Conservation (phyloP, 2,113 vertebrate species). For the Ageneiosus marmoratus region DNA sequence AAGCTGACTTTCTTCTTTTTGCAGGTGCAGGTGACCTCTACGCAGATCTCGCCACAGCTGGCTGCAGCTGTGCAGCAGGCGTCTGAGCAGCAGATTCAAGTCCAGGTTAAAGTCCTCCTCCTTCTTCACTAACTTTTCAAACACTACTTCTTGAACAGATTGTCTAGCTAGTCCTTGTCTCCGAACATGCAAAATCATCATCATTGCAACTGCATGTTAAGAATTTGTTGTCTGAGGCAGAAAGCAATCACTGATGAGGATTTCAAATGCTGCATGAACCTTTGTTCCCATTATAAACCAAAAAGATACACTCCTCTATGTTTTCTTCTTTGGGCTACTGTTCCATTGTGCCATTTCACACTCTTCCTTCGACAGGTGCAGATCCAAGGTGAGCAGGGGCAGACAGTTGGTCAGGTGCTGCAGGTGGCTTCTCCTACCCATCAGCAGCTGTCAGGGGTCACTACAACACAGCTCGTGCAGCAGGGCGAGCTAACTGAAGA, state of each 20-base stretch:
- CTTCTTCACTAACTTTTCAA: neutral
- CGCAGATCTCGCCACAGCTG: constrained; percentile 91
- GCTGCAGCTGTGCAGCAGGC: constrained; percentile 82
- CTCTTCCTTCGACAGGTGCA: constrained; percentile 75
- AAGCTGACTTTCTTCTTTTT: constrained; percentile 42
- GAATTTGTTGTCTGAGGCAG: neutral
- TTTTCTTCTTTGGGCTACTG: neutral
- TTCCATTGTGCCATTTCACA: neutral
- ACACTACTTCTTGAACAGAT: neutral
- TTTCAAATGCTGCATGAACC: neutral
- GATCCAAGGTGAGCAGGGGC: constrained; percentile 89
- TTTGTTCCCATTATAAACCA: neutral
- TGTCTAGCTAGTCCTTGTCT: neutral
- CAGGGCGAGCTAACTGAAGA: constrained; percentile 91
- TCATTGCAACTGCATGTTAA: too few species aligned
- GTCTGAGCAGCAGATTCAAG: constrained; percentile 90
- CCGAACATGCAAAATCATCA: neutral
- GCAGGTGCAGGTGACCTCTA: constrained; percentile 76
- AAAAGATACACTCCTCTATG: neutral
- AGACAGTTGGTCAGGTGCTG: constrained; percentile 79
- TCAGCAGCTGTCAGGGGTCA: constrained; percentile 86
- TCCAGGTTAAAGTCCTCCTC: constrained; percentile 72
- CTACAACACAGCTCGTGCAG: constrained; percentile 87
- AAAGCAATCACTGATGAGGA: neutral
- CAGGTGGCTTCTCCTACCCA: constrained; percentile 82